Evolutionary conservation across 2,888 invertebrate genomes (phyloP).

Genomic region (Platerodrilus igneus): DNA sequence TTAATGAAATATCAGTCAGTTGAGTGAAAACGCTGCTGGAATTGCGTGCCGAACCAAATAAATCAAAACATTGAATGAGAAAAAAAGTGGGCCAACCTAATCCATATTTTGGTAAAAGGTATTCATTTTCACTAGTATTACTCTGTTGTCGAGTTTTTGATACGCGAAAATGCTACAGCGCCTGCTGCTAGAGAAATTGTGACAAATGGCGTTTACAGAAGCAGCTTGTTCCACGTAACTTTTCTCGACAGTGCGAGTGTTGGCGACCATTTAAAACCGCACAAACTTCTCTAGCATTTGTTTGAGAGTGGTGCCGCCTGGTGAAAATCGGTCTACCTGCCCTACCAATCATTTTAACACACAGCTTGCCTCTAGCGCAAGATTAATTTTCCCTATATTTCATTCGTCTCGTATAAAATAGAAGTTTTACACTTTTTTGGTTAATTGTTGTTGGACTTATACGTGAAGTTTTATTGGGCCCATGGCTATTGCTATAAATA

Average conservation of each 20-base stretch:
- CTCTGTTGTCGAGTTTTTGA: constrained; percentile 29
- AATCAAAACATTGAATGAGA: constrained; percentile 19
- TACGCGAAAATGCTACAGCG: constrained; percentile 25
- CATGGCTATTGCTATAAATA: constrained; percentile 6
- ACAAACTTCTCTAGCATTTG: constrained; percentile 32
- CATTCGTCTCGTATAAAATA: constrained; percentile 9
- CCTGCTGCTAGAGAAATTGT: constrained; percentile 37
- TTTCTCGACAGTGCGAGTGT: constrained; percentile 33
- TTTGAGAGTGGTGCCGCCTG: constrained; percentile 29
- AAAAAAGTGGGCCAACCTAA: constrained; percentile 23
- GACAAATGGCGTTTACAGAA: constrained; percentile 36
- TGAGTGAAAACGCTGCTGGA: no score
- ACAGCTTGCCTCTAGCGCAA: constrained; percentile 19
- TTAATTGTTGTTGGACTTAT: constrained; percentile 10
- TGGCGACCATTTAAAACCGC: constrained; percentile 36
- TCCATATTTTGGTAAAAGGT: constrained; percentile 29
- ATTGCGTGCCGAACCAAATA: no score
- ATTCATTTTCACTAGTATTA: constrained; percentile 30
- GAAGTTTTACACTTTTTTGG: constrained; percentile 9
- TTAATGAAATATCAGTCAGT: no score
- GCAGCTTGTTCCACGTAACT: constrained; percentile 35
- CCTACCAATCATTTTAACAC: constrained; percentile 27
- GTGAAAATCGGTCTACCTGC: constrained; percentile 32
- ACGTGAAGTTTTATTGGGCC: background rate
- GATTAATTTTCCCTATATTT: constrained; percentile 20